These are phyloP conservation scores for Hylaeus anthracinus DNA, from an alignment of 1,140 invertebrate genomes.

Conservation along the genomic window DNA sequence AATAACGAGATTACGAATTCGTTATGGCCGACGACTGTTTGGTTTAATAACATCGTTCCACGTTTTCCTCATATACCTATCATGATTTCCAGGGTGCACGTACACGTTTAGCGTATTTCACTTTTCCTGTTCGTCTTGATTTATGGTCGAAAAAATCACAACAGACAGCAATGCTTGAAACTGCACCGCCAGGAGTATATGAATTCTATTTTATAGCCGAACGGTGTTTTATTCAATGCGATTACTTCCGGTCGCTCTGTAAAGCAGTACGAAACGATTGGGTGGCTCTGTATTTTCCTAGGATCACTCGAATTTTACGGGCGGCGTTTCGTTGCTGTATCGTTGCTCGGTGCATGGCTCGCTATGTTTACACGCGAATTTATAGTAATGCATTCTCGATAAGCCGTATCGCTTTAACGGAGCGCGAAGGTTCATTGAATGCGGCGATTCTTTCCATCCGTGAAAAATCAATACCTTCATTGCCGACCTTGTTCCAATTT, in stretches of 20 bases:
- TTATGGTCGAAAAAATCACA: not conserved
- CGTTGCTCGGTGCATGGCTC: conserved; percentile 45
- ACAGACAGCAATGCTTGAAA: not conserved
- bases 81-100: not conserved
- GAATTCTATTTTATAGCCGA: not conserved
- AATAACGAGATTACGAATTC: not conserved
- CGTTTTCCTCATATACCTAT: not conserved
- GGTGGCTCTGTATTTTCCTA: conserved; percentile 56
- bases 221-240: conserved; percentile 31
- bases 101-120: too few relatives aligned
- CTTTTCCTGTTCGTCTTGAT: not conserved
- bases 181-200: not conserved
- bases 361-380: conserved; percentile 65
- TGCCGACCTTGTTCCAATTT: conserved; percentile 26
- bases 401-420: conserved; percentile 66
- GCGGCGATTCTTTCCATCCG: conserved; percentile 4
- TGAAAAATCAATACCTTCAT: conserved; percentile 37
- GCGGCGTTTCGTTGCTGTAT: conserved; percentile 48
- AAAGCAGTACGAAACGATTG: conserved; percentile 41
- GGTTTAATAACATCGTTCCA: conserved; percentile 22
- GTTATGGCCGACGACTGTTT: not conserved
- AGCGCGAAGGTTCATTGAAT: conserved; percentile 63
- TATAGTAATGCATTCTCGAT: conserved; percentile 69
- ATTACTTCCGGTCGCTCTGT: conserved; percentile 41
- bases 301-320: conserved; percentile 66